Evolutionary conservation across 2,888 invertebrate species (phyloP).

Genomic region (Callinectes sapidus): DNA sequence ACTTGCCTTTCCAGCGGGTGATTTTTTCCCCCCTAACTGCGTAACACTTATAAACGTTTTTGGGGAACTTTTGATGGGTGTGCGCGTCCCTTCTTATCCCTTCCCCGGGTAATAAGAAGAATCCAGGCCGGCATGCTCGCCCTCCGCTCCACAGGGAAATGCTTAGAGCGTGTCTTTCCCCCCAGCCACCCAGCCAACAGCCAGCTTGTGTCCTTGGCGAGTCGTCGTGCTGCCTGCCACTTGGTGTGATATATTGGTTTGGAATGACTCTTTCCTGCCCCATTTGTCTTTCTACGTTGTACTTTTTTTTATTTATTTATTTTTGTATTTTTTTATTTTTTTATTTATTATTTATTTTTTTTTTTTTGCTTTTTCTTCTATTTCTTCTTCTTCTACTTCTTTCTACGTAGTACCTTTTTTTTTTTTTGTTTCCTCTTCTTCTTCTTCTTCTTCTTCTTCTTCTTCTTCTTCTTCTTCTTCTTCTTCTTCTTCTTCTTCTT

Average conservation of each 20-base stretch:
- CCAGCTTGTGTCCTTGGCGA: not conserved
- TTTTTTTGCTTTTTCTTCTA: too few relatives aligned
- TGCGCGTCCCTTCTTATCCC: not conserved
- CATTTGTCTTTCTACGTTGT: not conserved
- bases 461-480: too few relatives aligned
- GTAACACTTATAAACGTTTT: constrained; percentile 25
- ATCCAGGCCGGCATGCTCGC: not conserved
- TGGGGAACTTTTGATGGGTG: constrained; percentile 16
- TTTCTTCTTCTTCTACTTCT: too few relatives aligned
- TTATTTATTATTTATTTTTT: too few relatives aligned
- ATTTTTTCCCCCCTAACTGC: not conserved
- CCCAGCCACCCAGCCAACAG: too few relatives aligned
- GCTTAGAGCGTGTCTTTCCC: not conserved
- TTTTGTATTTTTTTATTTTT: too few relatives aligned
- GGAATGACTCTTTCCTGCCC: not conserved
- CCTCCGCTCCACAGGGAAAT: not conserved
- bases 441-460: too few relatives aligned
- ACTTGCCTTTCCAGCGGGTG: not conserved
- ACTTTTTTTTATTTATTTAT: not conserved
- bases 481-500: too few relatives aligned
- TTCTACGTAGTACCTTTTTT: too few relatives aligned
- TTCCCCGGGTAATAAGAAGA: not conserved
- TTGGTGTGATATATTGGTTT: not conserved
- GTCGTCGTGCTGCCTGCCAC: not conserved
- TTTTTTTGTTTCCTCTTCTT: too few relatives aligned